Conservation (phyloP, 2,113 vertebrate species). For the Sander vitreus region DNA sequence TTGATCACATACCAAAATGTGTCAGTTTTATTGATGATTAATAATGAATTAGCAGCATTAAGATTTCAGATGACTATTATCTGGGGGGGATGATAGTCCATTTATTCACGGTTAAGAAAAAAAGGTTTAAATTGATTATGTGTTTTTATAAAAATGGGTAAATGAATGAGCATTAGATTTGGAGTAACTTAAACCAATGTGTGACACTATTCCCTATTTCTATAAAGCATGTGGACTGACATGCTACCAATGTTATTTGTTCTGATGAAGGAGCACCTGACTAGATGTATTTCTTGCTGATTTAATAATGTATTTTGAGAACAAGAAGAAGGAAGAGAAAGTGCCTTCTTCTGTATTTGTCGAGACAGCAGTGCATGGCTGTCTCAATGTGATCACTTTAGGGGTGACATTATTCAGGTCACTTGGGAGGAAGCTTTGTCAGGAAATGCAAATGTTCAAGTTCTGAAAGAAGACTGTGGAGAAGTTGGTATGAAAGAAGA, state of each 20-base stretch:
- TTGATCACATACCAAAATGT: too few species aligned
- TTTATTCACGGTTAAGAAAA: neutral
- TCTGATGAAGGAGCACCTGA: neutral
- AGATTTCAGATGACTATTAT: too few species aligned
- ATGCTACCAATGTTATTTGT: too few species aligned
- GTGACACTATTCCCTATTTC: too few species aligned
- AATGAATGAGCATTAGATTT: too few species aligned
- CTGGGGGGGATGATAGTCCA: neutral
- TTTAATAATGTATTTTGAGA: neutral
- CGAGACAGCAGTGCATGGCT: neutral
- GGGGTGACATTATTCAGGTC: slow-evolving; percentile 32
- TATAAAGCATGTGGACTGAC: too few species aligned
- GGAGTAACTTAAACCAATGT: too few species aligned
- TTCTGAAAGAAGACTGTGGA: neutral
- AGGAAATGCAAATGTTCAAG: slow-evolving; percentile 50
- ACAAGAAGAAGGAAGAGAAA: neutral
- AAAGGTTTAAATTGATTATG: too few species aligned
- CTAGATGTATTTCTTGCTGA: neutral
- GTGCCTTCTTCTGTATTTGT: neutral
- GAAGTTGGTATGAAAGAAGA: neutral
- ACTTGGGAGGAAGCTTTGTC: slow-evolving; percentile 18
- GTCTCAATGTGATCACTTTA: slow-evolving; percentile 11
- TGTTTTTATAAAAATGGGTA: too few species aligned
- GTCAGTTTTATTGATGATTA: too few species aligned
- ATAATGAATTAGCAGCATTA: too few species aligned